Conservation (phyloP, 2,113 vertebrate species). For the Murina feae region DNA sequence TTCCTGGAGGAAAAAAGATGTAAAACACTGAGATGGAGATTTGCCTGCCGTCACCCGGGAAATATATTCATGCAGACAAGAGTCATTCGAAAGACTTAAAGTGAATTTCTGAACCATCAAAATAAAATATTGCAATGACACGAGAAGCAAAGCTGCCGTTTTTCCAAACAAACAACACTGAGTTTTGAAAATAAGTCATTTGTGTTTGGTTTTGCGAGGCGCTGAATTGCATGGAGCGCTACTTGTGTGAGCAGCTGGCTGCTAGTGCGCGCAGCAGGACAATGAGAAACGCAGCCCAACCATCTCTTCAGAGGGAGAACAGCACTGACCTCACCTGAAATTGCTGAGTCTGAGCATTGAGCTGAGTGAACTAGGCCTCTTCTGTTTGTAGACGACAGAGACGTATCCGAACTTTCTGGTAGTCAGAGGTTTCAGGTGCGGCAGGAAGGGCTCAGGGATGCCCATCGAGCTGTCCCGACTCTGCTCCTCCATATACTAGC, state of each 20-base stretch:
- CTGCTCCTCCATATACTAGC: background rate
- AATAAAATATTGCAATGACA: background rate
- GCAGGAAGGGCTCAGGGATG: background rate
- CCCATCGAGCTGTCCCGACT: background rate
- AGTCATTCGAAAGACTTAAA: background rate
- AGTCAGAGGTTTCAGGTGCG: background rate
- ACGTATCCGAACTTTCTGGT: background rate
- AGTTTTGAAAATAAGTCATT: slow-evolving; percentile 37
- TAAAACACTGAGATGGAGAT: background rate
- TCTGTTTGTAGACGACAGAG: slow-evolving; percentile 5
- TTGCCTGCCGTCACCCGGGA: slow-evolving; percentile 7
- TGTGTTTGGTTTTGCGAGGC: slow-evolving; percentile 19
- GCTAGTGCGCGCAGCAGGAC: background rate
- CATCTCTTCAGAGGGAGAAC: background rate
- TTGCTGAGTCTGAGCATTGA: background rate
- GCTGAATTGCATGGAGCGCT: background rate
- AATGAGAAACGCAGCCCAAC: background rate
- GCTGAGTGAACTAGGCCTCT: background rate
- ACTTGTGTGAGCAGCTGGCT: slow-evolving; percentile 20
- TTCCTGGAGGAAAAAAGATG: background rate
- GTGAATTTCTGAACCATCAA: slow-evolving; percentile 35
- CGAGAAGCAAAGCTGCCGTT: background rate
- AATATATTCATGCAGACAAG: background rate
- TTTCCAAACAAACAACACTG: slow-evolving; percentile 45
- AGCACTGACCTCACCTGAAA: slow-evolving; percentile 21